Percentiles rank a stretch among this genome's conserved stretches.
These are phyloP conservation scores for Tupiocoris notatus DNA, from an alignment of 2,888 invertebrate genomes.

Conservation along the genomic window DNA sequence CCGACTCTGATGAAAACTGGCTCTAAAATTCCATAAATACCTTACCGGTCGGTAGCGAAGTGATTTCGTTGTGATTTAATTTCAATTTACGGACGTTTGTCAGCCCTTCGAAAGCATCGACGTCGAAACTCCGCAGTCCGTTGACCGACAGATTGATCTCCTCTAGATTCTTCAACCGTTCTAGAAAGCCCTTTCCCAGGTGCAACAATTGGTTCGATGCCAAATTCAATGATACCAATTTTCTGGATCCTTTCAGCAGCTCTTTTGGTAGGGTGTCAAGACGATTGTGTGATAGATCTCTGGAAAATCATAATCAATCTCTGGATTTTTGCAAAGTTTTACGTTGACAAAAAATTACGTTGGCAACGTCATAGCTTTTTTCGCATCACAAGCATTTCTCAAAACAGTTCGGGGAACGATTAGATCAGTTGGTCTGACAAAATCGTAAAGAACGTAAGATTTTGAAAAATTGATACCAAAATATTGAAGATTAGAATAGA, in stretches of 20 bases:
- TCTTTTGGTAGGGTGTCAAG: slow-evolving; percentile 61
- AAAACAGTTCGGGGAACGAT: too few relatives aligned
- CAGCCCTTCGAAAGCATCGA: slow-evolving; percentile 60
- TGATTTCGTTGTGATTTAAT: slow-evolving; percentile 67
- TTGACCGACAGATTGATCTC: slow-evolving; percentile 72
- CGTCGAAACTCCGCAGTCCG: slow-evolving; percentile 61
- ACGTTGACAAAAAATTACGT: too few relatives aligned
- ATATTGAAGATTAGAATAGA: too few relatives aligned
- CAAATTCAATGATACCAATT: slow-evolving; percentile 64
- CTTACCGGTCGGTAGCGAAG: slow-evolving; percentile 59
- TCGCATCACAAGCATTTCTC: too few relatives aligned
- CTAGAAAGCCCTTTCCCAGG: slow-evolving; percentile 62
- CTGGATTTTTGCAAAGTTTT: too few relatives aligned
- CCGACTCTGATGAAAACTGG: too few relatives aligned
- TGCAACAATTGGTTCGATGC: slow-evolving; percentile 65
- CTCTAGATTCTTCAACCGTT: slow-evolving; percentile 61
- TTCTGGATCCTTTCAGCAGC: slow-evolving; percentile 61
- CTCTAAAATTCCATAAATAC: slow-evolving; percentile 19
- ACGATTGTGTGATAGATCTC: slow-evolving; percentile 66
- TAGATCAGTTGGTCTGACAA: too few relatives aligned
- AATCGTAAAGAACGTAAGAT: too few relatives aligned
- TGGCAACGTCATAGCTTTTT: too few relatives aligned
- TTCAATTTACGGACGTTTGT: slow-evolving; percentile 63
- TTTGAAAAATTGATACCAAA: too few relatives aligned
- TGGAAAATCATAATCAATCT: too few relatives aligned